A percentile compares a stretch with the other conserved stretches of the same genome.
Conservation (phyloP, 2,797 vertebrate species). For the Peromyscus nudipes region DNA sequence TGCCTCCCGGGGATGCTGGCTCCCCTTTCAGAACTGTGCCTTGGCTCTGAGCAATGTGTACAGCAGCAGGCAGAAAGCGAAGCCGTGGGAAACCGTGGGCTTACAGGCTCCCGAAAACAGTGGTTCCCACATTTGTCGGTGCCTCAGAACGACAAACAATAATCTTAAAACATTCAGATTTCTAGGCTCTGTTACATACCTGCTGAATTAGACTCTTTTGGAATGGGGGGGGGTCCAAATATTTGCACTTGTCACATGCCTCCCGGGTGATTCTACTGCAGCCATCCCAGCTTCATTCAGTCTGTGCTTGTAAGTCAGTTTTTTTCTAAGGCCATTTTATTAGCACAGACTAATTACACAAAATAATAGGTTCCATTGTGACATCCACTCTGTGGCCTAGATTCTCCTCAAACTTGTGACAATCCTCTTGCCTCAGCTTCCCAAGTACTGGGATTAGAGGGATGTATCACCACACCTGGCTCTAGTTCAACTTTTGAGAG, state of each 20-base stretch:
- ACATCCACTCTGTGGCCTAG: background rate
- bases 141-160: constrained; percentile 13
- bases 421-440: background rate
- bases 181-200: background rate
- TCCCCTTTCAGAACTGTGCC: background rate
- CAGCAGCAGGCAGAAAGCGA: background rate
- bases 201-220: constrained; percentile 32
- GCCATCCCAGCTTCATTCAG: background rate
- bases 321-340: background rate
- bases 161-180: constrained; percentile 27
- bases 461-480: background rate
- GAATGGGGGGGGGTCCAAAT: background rate
- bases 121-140: constrained; percentile 1
- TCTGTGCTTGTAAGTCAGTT: background rate
- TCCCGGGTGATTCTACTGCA: background rate
- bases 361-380: background rate
- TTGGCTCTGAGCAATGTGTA: constrained; percentile 59
- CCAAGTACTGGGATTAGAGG: background rate
- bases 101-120: constrained; percentile 25
- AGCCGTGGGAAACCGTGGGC: background rate
- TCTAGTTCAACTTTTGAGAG: background rate
- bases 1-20: background rate
- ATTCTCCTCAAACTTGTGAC: background rate
- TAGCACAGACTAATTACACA: background rate
- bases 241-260: background rate